Conservation (phyloP, 2,888 invertebrate species). For the Clitarchus hookeri region DNA sequence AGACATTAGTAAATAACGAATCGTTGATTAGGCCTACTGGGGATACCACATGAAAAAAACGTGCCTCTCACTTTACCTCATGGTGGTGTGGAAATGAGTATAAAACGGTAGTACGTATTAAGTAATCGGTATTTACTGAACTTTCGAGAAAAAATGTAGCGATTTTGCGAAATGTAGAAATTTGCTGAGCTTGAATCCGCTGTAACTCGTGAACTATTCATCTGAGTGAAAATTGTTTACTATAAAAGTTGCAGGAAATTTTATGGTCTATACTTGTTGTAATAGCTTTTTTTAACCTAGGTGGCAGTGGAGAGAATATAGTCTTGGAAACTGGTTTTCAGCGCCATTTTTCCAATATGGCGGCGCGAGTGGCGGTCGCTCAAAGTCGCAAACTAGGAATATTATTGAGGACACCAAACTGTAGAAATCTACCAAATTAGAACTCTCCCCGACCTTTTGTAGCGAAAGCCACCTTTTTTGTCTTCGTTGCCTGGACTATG, state of each 20-base stretch:
- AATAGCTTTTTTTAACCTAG: not conserved
- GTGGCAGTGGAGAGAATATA: not conserved
- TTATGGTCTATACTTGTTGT: too few relatives aligned
- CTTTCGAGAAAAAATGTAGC: not conserved
- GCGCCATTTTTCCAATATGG: not conserved
- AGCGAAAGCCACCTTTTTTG: too few relatives aligned
- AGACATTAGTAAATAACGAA: too few relatives aligned
- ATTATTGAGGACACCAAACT: not conserved
- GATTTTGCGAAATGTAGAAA: not conserved
- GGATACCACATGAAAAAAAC: slow-evolving; percentile 46
- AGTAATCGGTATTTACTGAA: not conserved
- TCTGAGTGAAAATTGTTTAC: not conserved
- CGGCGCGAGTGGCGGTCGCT: not conserved
- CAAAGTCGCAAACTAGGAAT: not conserved
- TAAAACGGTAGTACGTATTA: not conserved
- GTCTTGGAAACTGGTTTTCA: not conserved
- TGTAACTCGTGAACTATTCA: not conserved
- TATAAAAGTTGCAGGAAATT: not conserved
- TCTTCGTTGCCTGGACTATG: too few relatives aligned
- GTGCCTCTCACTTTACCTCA: slow-evolving; percentile 47
- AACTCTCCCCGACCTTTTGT: too few relatives aligned
- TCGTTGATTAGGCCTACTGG: too few relatives aligned
- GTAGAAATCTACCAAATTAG: not conserved
- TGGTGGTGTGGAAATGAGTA: slow-evolving; percentile 30
- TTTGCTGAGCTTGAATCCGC: too few relatives aligned